These are phyloP conservation scores for Drosophila watanabei DNA, from an alignment of 1,140 invertebrate species.

Conservation along the genomic window DNA sequence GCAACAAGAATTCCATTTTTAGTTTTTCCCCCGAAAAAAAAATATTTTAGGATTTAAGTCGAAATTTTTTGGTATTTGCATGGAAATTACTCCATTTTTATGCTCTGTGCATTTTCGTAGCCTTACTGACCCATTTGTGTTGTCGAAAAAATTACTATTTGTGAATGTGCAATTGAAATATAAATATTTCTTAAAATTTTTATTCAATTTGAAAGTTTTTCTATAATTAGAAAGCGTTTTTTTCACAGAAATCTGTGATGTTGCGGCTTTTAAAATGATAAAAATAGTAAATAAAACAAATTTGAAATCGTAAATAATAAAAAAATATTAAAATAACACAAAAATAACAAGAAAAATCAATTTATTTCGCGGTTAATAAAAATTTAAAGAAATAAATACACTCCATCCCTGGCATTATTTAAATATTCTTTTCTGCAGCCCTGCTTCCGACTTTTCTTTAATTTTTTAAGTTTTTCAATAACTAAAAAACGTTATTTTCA, in stretches of 20 bases:
- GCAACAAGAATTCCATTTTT: constrained; percentile 70
- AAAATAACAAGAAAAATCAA: no score
- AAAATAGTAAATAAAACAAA: background rate
- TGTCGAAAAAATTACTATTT: constrained; percentile 33
- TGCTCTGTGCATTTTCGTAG: constrained; percentile 39
- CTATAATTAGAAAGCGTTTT: background rate
- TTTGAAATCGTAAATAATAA: no score
- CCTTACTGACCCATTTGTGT: constrained; percentile 38
- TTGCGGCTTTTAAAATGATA: background rate
- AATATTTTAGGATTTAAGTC: constrained; percentile 43
- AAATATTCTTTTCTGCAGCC: background rate
- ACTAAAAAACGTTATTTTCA: background rate
- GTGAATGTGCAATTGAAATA: constrained; percentile 64
- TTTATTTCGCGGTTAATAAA: background rate
- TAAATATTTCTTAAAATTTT: constrained; percentile 45
- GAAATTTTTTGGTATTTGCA: constrained; percentile 37
- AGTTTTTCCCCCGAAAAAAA: background rate
- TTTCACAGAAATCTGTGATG: background rate
- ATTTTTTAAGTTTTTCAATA: background rate
- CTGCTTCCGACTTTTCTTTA: constrained; percentile 21
- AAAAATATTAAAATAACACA: no score
- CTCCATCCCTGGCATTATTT: background rate
- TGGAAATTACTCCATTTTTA: constrained; percentile 19
- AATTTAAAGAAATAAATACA: constrained; percentile 1
- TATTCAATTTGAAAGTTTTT: background rate